A percentile compares a stretch with the other conserved stretches of the same genome.
These are phyloP conservation scores for Tursiops truncatus DNA, from an alignment of 2,113 vertebrate genomes.

Conservation along the genomic window DNA sequence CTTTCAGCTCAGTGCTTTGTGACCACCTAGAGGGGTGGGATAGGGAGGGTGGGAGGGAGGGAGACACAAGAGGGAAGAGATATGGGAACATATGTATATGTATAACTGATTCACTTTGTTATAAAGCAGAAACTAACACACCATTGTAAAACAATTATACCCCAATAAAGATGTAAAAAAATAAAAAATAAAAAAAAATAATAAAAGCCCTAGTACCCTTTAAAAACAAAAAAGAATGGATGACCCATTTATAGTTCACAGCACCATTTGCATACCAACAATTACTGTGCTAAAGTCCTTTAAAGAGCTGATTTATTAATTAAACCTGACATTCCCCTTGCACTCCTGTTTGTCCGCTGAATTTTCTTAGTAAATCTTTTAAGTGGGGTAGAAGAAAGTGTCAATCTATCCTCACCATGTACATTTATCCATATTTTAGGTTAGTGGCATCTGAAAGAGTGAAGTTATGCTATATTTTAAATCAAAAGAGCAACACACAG, in stretches of 20 bases:
- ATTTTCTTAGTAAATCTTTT: not conserved
- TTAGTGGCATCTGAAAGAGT: not conserved
- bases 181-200: too few species aligned
- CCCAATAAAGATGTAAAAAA: too few species aligned
- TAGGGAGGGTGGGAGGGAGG: too few species aligned
- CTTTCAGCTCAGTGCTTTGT: not conserved
- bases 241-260: not conserved
- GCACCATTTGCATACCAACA: not conserved
- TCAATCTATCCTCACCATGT: not conserved
- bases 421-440: not conserved
- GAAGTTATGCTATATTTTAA: not conserved
- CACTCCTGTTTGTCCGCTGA: not conserved
- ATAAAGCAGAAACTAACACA: too few species aligned
- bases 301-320: not conserved
- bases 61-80: too few species aligned
- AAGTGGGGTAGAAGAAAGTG: not conserved
- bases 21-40: too few species aligned
- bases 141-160: too few species aligned
- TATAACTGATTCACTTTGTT: too few species aligned
- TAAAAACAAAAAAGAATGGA: not conserved
- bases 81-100: too few species aligned
- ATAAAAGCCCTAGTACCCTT: too few species aligned
- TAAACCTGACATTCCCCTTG: not conserved
- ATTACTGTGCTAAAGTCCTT: not conserved
- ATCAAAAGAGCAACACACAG: not conserved